A percentile compares a stretch with the other conserved stretches of the same genome.
phyloP scores from a whole-genome alignment of 2,113 vertebrate species.

The Macrotis lagotis region DNA sequence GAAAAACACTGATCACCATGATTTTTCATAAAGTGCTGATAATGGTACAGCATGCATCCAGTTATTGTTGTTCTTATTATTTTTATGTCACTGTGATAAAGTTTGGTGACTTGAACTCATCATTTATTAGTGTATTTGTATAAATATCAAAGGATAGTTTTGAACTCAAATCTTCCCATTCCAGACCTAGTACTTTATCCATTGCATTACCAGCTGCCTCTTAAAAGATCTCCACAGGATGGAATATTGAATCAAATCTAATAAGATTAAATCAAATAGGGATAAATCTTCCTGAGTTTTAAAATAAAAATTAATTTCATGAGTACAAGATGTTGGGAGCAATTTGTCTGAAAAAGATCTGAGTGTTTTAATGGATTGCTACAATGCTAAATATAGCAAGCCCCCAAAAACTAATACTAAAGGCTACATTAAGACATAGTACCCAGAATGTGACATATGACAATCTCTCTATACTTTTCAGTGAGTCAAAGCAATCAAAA shows the following conservation, averaged over 20 bases:
- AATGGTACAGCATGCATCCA: too few species aligned
- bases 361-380: background rate
- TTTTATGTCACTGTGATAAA: too few species aligned
- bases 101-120: too few species aligned
- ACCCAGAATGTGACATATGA: background rate
- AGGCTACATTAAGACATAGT: background rate
- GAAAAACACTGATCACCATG: too few species aligned
- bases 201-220: background rate
- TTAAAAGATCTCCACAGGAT: background rate
- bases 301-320: background rate
- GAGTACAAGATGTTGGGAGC: background rate
- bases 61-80: too few species aligned
- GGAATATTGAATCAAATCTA: background rate
- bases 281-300: background rate
- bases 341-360: background rate
- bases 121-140: too few species aligned
- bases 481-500: background rate
- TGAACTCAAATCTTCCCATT: background rate
- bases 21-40: too few species aligned
- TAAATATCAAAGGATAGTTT: background rate
- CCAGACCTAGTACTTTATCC: background rate
- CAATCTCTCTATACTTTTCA: background rate
- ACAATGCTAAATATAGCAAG: background rate
- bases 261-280: background rate
- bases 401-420: background rate